Conservation (phyloP, 2,113 vertebrate genomes). For the Alosa alosa region DNA sequence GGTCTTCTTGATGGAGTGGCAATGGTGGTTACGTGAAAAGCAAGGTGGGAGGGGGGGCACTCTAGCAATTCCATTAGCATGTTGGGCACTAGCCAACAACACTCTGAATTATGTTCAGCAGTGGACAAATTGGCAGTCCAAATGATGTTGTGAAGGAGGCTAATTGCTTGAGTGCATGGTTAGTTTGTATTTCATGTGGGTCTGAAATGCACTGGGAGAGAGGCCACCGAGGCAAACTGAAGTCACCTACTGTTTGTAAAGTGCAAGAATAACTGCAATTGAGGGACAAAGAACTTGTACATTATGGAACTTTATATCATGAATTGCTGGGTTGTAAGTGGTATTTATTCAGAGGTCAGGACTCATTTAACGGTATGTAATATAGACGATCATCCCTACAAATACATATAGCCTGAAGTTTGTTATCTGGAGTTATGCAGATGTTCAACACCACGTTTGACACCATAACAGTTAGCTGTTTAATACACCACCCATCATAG, state of each 20-base stretch:
- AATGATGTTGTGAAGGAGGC: constrained; percentile 68
- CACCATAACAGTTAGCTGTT: no score
- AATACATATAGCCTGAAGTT: no score
- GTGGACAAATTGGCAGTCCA: constrained; percentile 73
- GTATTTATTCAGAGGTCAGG: no score
- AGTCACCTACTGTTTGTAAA: constrained; percentile 25
- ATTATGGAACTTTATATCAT: background rate
- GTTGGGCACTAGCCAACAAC: constrained; percentile 69
- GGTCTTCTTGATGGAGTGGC: constrained; percentile 43
- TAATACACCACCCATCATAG: no score
- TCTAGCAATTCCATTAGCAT: constrained; percentile 66
- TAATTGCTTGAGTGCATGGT: constrained; percentile 75
- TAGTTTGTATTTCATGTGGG: constrained; percentile 69
- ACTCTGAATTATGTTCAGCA: constrained; percentile 67
- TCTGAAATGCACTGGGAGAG: constrained; percentile 54
- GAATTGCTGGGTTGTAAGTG: no score
- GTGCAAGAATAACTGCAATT: background rate
- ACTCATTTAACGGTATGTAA: no score
- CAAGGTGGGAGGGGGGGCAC: constrained; percentile 58
- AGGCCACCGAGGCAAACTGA: constrained; percentile 17
- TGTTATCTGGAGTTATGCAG: no score
- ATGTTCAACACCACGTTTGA: no score
- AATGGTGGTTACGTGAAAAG: constrained; percentile 51
- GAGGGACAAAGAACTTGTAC: background rate
- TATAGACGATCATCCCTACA: no score